Evolutionary conservation across 2,888 invertebrate species (phyloP).

Genomic region (Phyto melanocephala): DNA sequence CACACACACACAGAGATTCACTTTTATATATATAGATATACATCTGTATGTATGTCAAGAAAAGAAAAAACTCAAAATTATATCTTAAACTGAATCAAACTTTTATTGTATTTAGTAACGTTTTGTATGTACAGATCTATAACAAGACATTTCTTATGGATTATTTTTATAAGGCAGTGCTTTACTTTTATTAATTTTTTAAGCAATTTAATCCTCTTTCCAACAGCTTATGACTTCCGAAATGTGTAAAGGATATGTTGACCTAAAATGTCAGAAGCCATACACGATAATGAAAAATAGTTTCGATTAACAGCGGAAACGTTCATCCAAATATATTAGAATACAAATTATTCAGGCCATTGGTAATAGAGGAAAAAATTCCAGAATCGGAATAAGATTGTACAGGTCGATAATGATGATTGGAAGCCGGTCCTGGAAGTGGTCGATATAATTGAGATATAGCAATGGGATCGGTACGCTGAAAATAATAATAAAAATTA

Average conservation of each 20-base stretch:
- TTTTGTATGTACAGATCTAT: too few species aligned
- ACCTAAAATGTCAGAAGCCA: too few species aligned
- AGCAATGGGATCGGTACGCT: slow-evolving; percentile 83
- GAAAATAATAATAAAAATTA: slow-evolving; percentile 68
- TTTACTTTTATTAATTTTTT: slow-evolving; percentile 6
- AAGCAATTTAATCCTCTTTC: slow-evolving; percentile 36
- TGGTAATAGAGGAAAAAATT: slow-evolving; percentile 87
- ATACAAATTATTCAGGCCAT: slow-evolving; percentile 88
- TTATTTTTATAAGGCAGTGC: slow-evolving; percentile 40
- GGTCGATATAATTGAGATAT: slow-evolving; percentile 59
- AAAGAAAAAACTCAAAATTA: too few species aligned
- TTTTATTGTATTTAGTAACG: too few species aligned
- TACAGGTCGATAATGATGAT: slow-evolving; percentile 81
- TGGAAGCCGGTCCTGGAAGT: slow-evolving; percentile 74
- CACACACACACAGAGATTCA: too few species aligned
- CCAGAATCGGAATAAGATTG: slow-evolving; percentile 80
- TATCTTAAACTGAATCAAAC: too few species aligned
- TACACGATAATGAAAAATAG: too few species aligned
- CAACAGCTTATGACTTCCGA: slow-evolving; percentile 60
- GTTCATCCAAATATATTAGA: slow-evolving; percentile 87
- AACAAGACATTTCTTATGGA: not conserved
- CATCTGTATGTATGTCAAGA: too few species aligned
- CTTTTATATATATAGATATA: too few species aligned
- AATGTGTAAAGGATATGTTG: too few species aligned
- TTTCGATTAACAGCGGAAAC: too few species aligned